Percentiles rank a stretch among this genome's conserved stretches.
These are phyloP conservation scores for Ormyrus nitidulus DNA, from an alignment of 2,888 invertebrate species.

Conservation along the genomic window DNA sequence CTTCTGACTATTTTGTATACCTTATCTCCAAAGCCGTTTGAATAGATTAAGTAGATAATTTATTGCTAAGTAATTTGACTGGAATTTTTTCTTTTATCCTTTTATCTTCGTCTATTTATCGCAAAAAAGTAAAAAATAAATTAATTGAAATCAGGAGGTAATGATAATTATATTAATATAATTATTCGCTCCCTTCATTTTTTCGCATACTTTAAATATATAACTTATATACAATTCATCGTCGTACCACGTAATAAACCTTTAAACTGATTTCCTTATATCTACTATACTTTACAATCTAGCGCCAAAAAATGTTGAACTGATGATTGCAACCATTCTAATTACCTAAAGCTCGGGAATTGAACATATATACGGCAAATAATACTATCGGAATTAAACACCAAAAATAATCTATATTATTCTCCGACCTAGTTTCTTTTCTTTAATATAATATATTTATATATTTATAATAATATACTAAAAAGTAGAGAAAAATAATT, in stretches of 20 bases:
- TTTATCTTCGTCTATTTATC: slow-evolving; percentile 31
- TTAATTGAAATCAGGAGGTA: slow-evolving; percentile 47
- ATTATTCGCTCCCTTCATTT: slow-evolving; percentile 44
- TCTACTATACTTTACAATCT: slow-evolving; percentile 50
- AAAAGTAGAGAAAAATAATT: slow-evolving; percentile 53
- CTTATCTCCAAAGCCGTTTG: slow-evolving; percentile 61
- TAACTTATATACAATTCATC: slow-evolving; percentile 57
- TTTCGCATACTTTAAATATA: slow-evolving; percentile 46
- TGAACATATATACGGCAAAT: slow-evolving; percentile 49
- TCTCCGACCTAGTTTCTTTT: slow-evolving; percentile 29
- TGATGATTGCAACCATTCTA: slow-evolving; percentile 50
- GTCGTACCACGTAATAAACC: slow-evolving; percentile 41
- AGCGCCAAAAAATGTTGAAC: slow-evolving; percentile 49
- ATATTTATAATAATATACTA: slow-evolving; percentile 43
- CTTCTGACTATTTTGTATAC: slow-evolving; percentile 60
- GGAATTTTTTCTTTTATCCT: slow-evolving; percentile 57
- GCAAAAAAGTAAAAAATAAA: slow-evolving; percentile 52
- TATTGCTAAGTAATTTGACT: slow-evolving; percentile 71
- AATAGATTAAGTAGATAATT: slow-evolving; percentile 65
- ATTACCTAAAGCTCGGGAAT: slow-evolving; percentile 48
- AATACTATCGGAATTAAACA: slow-evolving; percentile 55
- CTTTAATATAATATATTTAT: slow-evolving; percentile 20
- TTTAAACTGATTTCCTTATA: slow-evolving; percentile 49
- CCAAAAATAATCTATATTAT: slow-evolving; percentile 36
- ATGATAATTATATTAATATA: slow-evolving; percentile 46